phyloP scores from a whole-genome alignment of 2,888 invertebrate genomes.

The Aphrophora alni region DNA sequence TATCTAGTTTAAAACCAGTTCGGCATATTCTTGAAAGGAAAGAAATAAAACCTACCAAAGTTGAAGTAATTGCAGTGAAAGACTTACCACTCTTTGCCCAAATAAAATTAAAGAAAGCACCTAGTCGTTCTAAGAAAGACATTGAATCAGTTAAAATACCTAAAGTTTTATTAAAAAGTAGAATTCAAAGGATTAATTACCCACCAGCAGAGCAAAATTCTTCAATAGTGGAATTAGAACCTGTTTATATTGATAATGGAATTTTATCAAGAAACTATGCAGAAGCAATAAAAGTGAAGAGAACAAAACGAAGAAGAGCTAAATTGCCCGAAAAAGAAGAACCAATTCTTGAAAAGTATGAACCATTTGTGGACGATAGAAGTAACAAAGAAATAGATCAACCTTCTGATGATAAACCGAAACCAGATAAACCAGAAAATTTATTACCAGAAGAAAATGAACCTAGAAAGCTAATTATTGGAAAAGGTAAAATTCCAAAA shows the following conservation, averaged over 20 bases:
- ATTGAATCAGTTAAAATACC: conserved; percentile 61
- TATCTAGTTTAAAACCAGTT: not conserved
- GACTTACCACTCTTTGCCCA: conserved; percentile 68
- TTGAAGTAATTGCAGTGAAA: conserved; percentile 48
- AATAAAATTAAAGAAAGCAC: conserved; percentile 58
- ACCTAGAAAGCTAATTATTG: conserved; percentile 58
- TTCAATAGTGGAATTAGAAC: conserved; percentile 54
- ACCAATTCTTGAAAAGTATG: conserved; percentile 48
- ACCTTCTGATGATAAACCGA: conserved; percentile 43
- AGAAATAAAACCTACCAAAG: conserved; percentile 44
- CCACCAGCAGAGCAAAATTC: conserved; percentile 57
- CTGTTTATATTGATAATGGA: conserved; percentile 51
- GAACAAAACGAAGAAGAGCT: conserved; percentile 49
- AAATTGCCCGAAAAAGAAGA: conserved; percentile 49
- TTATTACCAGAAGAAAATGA: conserved; percentile 31
- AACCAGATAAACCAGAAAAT: too few relatives aligned
- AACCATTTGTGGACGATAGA: conserved; percentile 46
- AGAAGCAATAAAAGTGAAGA: conserved; percentile 52
- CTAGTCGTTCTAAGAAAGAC: conserved; percentile 61
- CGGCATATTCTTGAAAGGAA: conserved; percentile 41
- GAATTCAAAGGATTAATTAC: conserved; percentile 65
- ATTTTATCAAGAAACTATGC: conserved; percentile 53
- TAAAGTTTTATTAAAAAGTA: conserved; percentile 73
- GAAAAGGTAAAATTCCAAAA: conserved; percentile 61
- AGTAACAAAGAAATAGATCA: conserved; percentile 42